Conservation (phyloP, 1,140 invertebrate genomes). For the Wasmannia auropunctata region DNA sequence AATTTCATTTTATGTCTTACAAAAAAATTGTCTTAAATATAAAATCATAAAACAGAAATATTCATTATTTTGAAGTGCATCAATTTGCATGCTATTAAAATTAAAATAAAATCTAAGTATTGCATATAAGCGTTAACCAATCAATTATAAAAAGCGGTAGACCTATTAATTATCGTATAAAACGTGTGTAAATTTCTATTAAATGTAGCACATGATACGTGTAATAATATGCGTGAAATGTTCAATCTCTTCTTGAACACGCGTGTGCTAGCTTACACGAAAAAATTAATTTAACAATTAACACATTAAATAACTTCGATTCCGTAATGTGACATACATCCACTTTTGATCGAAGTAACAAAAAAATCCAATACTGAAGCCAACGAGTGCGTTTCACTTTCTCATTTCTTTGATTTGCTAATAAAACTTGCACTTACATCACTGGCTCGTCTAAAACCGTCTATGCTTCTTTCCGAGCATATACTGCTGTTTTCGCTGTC, state of each 20-base stretch:
- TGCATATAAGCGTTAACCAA: slow-evolving; percentile 11
- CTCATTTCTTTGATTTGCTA: background rate
- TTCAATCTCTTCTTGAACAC: background rate
- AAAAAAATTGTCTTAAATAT: slow-evolving; percentile 1
- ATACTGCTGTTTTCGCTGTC: slow-evolving; percentile 98
- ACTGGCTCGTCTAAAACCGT: slow-evolving; percentile 91
- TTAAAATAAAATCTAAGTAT: slow-evolving; percentile 4
- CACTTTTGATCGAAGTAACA: slow-evolving; percentile 3
- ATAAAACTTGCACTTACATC: slow-evolving; percentile 89
- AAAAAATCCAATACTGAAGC: background rate
- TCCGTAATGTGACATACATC: slow-evolving; percentile 14
- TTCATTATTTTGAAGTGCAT: background rate
- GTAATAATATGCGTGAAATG: slow-evolving; percentile 15
- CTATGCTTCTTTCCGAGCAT: slow-evolving; percentile 96
- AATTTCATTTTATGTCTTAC: background rate
- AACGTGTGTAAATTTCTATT: slow-evolving; percentile 1
- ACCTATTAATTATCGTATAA: slow-evolving; percentile 21
- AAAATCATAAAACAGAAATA: background rate
- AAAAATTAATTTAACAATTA: background rate
- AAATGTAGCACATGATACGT: background rate
- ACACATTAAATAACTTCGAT: slow-evolving; percentile 2
- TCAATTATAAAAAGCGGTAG: slow-evolving; percentile 33
- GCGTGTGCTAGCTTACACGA: slow-evolving; percentile 4
- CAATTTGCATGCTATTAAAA: slow-evolving; percentile 22
- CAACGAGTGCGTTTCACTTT: background rate